Evolutionary conservation across 2,113 vertebrate genomes (phyloP).

Genomic region (Dipodomys ordii): DNA sequence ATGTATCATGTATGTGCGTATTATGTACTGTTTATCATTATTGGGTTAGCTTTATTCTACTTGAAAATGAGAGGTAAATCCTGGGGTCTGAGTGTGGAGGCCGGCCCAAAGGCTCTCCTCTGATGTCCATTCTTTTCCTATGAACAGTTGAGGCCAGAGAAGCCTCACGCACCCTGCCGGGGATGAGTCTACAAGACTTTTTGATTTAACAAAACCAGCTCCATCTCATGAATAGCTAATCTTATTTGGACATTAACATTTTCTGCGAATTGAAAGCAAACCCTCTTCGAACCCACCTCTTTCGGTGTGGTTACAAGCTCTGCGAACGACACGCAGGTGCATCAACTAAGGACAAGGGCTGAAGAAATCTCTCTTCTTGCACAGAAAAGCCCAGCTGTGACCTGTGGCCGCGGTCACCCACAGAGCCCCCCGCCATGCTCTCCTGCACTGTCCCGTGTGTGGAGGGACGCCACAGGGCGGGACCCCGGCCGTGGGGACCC

Average conservation of each 20-base stretch:
- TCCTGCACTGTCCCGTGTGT: no score
- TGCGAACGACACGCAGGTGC: no score
- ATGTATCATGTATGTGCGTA: no score
- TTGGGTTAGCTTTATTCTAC: neutral
- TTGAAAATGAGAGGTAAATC: neutral
- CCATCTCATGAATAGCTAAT: neutral
- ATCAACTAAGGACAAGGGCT: no score
- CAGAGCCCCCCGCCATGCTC: no score
- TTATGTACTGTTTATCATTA: no score
- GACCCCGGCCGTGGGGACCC: neutral
- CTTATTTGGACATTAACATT: neutral
- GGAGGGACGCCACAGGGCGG: neutral
- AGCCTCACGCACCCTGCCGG: neutral
- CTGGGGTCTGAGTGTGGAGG: neutral
- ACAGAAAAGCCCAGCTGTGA: no score
- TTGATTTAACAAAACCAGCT: conserved; percentile 6
- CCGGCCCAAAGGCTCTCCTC: no score
- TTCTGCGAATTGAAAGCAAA: neutral
- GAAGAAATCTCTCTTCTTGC: no score
- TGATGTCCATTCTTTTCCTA: no score
- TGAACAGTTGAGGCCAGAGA: no score
- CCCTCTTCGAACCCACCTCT: neutral
- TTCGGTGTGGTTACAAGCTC: neutral
- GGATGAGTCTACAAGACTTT: neutral
- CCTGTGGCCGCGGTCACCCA: no score